Evolutionary conservation across 2,113 vertebrate species (phyloP).

Genomic region (Spermophilus dauricus): DNA sequence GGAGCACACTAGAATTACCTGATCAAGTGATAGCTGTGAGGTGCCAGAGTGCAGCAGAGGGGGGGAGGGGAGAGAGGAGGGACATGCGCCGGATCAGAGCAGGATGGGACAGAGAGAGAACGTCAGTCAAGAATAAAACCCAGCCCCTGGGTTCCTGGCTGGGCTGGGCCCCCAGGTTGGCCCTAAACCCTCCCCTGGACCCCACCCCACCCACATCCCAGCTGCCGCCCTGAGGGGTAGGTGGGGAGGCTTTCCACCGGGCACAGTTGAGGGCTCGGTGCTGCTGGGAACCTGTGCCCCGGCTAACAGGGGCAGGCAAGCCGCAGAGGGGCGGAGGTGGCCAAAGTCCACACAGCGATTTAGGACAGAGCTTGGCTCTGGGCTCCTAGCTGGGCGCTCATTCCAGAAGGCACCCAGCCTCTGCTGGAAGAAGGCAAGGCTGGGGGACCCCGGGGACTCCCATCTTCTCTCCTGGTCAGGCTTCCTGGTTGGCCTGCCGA

Average conservation of each 20-base stretch:
- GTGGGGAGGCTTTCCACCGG: background rate
- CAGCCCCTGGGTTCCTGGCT: slow-evolving; percentile 15
- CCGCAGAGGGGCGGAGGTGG: rapidly evolving
- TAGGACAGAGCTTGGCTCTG: background rate
- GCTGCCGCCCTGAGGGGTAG: slow-evolving; percentile 85
- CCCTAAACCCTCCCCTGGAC: slow-evolving; percentile 21
- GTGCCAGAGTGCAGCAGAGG: slow-evolving; percentile 94
- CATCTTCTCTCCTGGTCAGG: background rate
- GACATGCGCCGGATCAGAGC: slow-evolving; percentile 95
- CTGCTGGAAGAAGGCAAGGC: background rate
- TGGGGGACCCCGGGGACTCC: background rate
- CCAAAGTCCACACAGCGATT: background rate
- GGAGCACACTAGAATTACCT: slow-evolving; percentile 94
- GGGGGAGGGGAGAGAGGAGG: slow-evolving; percentile 88
- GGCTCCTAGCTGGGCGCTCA: background rate
- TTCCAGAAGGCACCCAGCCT: background rate
- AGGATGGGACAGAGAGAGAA: slow-evolving; percentile 88
- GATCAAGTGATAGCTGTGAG: slow-evolving; percentile 99
- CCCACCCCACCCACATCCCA: background rate
- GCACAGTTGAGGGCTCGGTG: background rate
- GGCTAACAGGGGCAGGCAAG: background rate
- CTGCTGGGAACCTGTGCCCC: background rate
- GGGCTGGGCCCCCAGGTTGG: slow-evolving; percentile 5
- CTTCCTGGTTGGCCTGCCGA: background rate
- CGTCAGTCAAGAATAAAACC: slow-evolving; percentile 76